Conservation (phyloP, 2,888 invertebrate species). For the Andricus quercusramuli region DNA sequence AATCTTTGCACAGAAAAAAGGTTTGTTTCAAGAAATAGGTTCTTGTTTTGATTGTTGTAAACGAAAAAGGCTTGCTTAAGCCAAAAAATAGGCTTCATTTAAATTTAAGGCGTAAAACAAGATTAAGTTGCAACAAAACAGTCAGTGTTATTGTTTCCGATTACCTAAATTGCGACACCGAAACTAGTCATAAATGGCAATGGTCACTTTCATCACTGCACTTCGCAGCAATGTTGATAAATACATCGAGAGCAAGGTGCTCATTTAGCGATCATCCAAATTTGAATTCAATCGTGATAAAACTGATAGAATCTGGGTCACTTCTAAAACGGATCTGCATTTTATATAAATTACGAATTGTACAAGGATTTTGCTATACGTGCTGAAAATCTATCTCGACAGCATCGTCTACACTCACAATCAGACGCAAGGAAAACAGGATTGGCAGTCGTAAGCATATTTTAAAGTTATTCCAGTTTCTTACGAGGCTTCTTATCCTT, state of each 20-base stretch:
- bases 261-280: constrained; percentile 10
- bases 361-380: not conserved
- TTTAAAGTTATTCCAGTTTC: constrained; percentile 14
- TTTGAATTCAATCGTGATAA: constrained; percentile 20
- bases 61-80: no score
- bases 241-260: not conserved
- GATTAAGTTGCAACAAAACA: no score
- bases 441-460: not conserved
- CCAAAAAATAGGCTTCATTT: no score
- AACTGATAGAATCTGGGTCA: constrained; percentile 31
- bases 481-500: not conserved
- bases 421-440: constrained; percentile 13
- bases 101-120: no score
- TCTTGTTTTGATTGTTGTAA: no score
- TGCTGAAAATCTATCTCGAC: not conserved
- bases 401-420: not conserved
- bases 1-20: no score
- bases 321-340: constrained; percentile 4
- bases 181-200: constrained; percentile 15
- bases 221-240: not conserved
- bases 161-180: not conserved
- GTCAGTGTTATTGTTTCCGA: not conserved
- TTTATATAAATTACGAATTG: not conserved
- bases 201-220: constrained; percentile 23
- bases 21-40: no score